Evolutionary conservation across 1,140 invertebrate genomes (phyloP).

Genomic region (Apis florea): DNA sequence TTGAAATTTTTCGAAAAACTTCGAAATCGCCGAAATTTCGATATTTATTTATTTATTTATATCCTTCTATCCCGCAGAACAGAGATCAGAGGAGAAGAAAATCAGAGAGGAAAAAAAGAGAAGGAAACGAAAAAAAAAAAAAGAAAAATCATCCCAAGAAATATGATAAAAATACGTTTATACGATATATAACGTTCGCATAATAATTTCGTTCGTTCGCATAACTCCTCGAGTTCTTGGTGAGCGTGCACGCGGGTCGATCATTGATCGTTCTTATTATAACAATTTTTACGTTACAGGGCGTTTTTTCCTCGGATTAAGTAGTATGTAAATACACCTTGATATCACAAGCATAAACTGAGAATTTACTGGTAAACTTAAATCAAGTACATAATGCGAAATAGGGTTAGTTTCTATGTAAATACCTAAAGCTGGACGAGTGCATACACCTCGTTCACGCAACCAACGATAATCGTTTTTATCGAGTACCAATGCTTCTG

Average conservation of each 20-base stretch:
- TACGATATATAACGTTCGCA: no score
- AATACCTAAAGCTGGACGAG: constrained; percentile 80
- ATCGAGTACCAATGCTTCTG: constrained; percentile 78
- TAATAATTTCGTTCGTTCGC: no score
- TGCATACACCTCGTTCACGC: constrained; percentile 79
- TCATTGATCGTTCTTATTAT: constrained; percentile 72
- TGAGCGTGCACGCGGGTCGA: constrained; percentile 67
- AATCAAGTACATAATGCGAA: constrained; percentile 78
- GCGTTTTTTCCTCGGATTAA: constrained; percentile 80
- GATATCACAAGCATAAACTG: constrained; percentile 78
- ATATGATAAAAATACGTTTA: no score
- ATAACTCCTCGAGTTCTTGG: constrained; percentile 65
- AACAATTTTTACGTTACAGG: constrained; percentile 78
- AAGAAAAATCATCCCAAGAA: no score
- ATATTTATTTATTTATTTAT: no score
- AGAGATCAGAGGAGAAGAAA: no score
- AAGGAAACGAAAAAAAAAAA: no score
- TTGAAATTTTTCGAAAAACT: background rate
- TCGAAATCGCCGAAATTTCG: no score
- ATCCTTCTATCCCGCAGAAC: no score
- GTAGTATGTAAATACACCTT: constrained; percentile 80
- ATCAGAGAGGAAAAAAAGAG: no score
- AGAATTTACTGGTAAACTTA: constrained; percentile 78
- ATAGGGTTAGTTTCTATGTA: constrained; percentile 81
- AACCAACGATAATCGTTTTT: constrained; percentile 80